Evolutionary conservation across 1,140 invertebrate genomes (phyloP).

Genomic region (Pissodes strobi): DNA sequence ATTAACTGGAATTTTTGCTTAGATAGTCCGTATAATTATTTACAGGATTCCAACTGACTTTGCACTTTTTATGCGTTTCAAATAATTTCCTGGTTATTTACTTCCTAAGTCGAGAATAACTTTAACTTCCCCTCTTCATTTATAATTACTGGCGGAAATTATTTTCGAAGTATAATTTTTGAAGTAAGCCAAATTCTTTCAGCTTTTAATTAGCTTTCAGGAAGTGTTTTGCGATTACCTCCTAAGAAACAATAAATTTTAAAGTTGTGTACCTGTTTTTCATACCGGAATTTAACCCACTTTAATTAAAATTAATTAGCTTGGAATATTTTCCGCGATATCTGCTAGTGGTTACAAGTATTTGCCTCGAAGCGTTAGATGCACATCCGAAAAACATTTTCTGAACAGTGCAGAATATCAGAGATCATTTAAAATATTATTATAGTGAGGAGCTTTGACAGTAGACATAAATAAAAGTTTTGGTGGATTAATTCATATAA

Average conservation of each 20-base stretch:
- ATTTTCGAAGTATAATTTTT: conserved; percentile 13
- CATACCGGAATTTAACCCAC: not conserved
- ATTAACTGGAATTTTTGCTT: no score
- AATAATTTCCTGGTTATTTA: not conserved
- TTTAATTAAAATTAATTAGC: conserved; percentile 19
- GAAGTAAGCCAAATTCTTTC: conserved; percentile 10
- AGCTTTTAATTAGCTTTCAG: conserved; percentile 6
- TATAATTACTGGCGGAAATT: conserved; percentile 17
- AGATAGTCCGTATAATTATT: no score
- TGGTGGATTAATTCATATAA: no score
- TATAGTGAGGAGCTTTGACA: no score
- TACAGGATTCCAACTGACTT: no score
- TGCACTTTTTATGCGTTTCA: not conserved
- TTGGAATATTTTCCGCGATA: not conserved
- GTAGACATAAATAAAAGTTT: no score
- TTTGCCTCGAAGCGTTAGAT: not conserved
- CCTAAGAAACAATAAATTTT: conserved; percentile 21
- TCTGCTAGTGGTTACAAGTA: not conserved
- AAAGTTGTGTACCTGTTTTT: conserved; percentile 11
- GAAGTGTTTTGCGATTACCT: not conserved
- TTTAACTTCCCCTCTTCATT: no score
- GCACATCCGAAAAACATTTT: no score
- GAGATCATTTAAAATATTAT: no score
- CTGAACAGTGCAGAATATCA: no score
- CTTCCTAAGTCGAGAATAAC: not conserved